These are phyloP conservation scores for Oostethus manadensis DNA, from an alignment of 2,113 vertebrate genomes.

Conservation along the genomic window DNA sequence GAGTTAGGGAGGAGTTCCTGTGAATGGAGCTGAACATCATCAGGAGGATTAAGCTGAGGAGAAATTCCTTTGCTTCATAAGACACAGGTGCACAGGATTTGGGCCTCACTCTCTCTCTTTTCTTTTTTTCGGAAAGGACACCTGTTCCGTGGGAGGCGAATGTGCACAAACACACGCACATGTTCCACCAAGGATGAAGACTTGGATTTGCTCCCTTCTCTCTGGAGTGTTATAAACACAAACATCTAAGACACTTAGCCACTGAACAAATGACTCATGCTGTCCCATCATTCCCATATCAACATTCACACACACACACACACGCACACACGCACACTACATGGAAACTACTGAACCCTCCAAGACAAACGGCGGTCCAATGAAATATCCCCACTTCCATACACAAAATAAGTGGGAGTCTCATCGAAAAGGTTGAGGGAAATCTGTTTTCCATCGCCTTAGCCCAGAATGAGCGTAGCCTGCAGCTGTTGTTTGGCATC, in stretches of 20 bases:
- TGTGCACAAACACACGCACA: conserved; percentile 19
- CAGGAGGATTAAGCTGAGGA: conserved; percentile 58
- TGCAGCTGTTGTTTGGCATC: conserved; percentile 49
- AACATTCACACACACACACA: conserved; percentile 9
- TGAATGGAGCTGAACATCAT: conserved; percentile 45
- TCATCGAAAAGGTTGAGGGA: conserved; percentile 38
- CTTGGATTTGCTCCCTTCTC: conserved; percentile 36
- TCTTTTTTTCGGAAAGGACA: conserved; percentile 37
- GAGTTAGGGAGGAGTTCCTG: conserved; percentile 27
- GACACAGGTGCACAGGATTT: conserved; percentile 72
- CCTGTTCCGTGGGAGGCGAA: conserved; percentile 45
- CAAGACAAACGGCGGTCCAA: conserved; percentile 18
- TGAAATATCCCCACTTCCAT: conserved; percentile 8
- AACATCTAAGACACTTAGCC: conserved; percentile 32
- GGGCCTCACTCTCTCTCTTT: conserved; percentile 22
- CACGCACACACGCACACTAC: conserved; percentile 12
- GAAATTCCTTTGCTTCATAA: conserved; percentile 63
- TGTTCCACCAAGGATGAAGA: conserved; percentile 17
- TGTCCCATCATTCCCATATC: conserved; percentile 33
- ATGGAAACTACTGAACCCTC: conserved; percentile 32
- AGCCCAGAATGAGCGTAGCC: conserved; percentile 31
- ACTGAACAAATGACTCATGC: conserved; percentile 18
- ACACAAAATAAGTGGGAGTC: conserved; percentile 8
- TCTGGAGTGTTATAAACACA: conserved; percentile 42
- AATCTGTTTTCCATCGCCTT: conserved; percentile 45